Evolutionary conservation across 1,140 invertebrate species (phyloP).

Genomic region (Drosophila ohnishii): DNA sequence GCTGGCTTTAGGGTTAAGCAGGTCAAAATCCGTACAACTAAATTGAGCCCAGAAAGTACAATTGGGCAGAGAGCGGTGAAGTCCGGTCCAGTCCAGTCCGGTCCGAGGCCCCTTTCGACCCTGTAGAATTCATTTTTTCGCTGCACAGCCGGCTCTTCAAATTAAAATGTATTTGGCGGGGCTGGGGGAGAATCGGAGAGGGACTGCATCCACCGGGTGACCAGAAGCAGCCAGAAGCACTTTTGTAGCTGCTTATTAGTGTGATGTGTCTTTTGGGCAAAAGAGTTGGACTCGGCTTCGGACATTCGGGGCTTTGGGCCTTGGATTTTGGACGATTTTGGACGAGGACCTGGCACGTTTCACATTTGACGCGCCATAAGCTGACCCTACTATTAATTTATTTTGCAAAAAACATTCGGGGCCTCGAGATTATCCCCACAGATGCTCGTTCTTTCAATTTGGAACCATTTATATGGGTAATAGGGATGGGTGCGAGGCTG

Average conservation of each 20-base stretch:
- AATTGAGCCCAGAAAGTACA: constrained; percentile 79
- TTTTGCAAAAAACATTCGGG: constrained; percentile 27
- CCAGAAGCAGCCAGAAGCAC: constrained; percentile 81
- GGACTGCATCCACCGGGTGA: constrained; percentile 50
- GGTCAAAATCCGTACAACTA: constrained; percentile 82
- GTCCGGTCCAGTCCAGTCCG: neutral
- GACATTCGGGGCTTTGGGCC: neutral
- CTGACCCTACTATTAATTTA: constrained; percentile 73
- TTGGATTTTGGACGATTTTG: constrained; percentile 12
- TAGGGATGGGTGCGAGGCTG: constrained; percentile 20
- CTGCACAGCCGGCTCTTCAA: constrained; percentile 46
- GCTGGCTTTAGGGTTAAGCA: constrained; percentile 76
- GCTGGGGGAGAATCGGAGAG: neutral
- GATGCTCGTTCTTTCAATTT: constrained; percentile 42
- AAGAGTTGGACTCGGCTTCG: neutral
- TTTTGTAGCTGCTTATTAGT: constrained; percentile 79
- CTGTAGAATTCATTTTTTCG: constrained; percentile 61
- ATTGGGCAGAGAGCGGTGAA: constrained; percentile 38
- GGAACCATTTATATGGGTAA: constrained; percentile 24
- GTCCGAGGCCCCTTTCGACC: constrained; percentile 24
- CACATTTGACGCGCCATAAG: constrained; percentile 66
- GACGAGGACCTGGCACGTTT: constrained; percentile 64
- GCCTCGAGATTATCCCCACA: constrained; percentile 35
- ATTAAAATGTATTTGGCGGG: constrained; percentile 74
- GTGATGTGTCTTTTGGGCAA: constrained; percentile 60